Evolutionary conservation across 2,888 invertebrate species (phyloP).

Genomic region (Dryocosmus kuriphilus): DNA sequence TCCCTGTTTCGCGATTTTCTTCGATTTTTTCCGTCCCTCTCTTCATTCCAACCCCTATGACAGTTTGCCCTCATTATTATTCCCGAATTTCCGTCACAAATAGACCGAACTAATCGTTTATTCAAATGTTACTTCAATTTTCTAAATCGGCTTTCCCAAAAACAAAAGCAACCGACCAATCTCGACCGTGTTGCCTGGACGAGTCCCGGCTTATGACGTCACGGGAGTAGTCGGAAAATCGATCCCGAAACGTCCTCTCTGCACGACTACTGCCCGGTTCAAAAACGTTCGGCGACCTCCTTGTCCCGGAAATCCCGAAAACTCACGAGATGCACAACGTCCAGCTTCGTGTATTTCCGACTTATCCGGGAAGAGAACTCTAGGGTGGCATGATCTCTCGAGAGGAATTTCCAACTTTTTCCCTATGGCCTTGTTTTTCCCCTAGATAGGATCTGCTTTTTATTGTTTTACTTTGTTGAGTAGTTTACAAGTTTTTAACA

Average conservation of each 20-base stretch:
- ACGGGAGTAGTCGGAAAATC: slow-evolving; percentile 75
- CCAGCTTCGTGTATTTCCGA: slow-evolving; percentile 36
- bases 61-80: slow-evolving; percentile 31
- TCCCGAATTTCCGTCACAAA: not conserved
- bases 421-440: slow-evolving; percentile 14
- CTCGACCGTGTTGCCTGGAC: slow-evolving; percentile 60
- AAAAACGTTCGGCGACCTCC: slow-evolving; percentile 70
- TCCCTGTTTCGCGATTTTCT: slow-evolving; percentile 23
- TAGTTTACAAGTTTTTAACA: not conserved
- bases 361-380: slow-evolving; percentile 25
- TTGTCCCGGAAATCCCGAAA: slow-evolving; percentile 51
- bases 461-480: too few relatives aligned
- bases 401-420: not conserved
- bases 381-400: slow-evolving; percentile 17
- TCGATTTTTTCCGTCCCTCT: slow-evolving; percentile 28
- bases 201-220: slow-evolving; percentile 73
- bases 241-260: slow-evolving; percentile 69
- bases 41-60: slow-evolving; percentile 2
- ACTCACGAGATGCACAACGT: slow-evolving; percentile 42
- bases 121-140: not conserved
- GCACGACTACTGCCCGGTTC: slow-evolving; percentile 65
- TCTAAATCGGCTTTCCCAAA: not conserved
- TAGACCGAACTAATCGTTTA: not conserved
- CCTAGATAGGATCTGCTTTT: not conserved
- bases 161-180: slow-evolving; percentile 47